Percentiles rank a stretch among this genome's conserved stretches.
Conservation (phyloP, 2,797 vertebrate species). For the Dendrocincla tyrannina region DNA sequence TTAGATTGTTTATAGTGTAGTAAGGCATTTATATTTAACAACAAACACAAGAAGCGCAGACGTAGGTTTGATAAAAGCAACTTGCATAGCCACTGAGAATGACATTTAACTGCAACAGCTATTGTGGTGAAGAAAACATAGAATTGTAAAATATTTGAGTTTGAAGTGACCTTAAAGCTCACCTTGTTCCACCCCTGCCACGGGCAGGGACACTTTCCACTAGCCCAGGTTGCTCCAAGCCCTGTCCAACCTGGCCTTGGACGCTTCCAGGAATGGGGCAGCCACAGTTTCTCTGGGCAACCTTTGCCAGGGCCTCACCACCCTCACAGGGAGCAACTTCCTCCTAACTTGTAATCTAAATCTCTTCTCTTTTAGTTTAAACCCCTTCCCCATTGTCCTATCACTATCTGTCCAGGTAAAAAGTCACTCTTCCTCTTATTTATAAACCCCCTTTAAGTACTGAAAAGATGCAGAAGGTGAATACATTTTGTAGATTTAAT, state of each 20-base stretch:
- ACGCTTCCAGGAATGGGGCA: neutral
- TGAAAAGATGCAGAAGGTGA: neutral
- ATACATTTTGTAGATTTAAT: neutral
- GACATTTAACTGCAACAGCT: neutral
- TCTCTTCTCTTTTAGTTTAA: neutral
- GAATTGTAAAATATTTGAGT: neutral
- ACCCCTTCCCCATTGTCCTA: neutral
- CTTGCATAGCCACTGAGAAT: neutral
- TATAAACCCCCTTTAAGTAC: neutral
- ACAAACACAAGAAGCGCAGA: neutral
- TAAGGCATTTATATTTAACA: neutral
- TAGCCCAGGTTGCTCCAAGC: rapidly evolving
- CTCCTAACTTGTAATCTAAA: neutral
- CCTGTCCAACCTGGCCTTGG: rapidly evolving
- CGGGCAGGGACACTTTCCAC: neutral
- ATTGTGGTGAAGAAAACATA: neutral
- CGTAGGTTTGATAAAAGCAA: neutral
- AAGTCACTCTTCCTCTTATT: neutral
- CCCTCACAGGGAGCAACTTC: neutral
- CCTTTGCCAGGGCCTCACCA: rapidly evolving
- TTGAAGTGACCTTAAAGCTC: neutral
- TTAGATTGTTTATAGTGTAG: neutral
- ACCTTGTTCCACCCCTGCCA: rapidly evolving
- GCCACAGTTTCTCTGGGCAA: neutral
- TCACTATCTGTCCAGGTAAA: neutral